A percentile compares a stretch with the other conserved stretches of the same genome.
These are phyloP conservation scores for Naja naja DNA, from an alignment of 2,113 vertebrate species.

Conservation along the genomic window DNA sequence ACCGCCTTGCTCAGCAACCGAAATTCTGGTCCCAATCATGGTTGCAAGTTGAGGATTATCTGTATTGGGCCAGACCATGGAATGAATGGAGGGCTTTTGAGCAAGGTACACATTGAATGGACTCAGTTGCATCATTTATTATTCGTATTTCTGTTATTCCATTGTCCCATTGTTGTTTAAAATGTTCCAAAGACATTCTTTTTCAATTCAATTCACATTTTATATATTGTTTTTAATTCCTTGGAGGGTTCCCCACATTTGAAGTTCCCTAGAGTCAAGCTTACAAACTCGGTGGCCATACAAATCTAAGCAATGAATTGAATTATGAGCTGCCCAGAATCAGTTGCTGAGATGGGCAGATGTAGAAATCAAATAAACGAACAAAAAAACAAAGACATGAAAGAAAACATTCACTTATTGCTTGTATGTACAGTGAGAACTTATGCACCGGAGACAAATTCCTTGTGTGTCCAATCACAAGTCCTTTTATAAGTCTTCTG, in stretches of 20 bases:
- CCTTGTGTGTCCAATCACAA: too few species aligned
- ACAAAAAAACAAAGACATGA: not conserved
- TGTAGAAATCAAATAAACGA: not conserved
- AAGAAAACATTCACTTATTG: not conserved
- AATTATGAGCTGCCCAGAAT: not conserved
- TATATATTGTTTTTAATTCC: not conserved
- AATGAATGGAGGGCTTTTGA: not conserved
- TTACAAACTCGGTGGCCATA: not conserved
- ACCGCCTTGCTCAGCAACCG: too few species aligned
- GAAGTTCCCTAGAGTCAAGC: not conserved
- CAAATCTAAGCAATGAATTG: not conserved
- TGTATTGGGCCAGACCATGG: not conserved
- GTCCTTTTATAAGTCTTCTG: too few species aligned
- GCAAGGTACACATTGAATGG: not conserved
- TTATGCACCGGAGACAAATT: too few species aligned
- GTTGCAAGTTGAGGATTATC: not conserved
- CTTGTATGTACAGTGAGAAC: too few species aligned
- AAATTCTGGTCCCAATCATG: not conserved
- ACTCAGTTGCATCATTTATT: not conserved
- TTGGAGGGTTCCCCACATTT: not conserved
- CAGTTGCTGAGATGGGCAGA: not conserved
- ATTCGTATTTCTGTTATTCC: not conserved
- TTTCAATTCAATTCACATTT: not conserved
- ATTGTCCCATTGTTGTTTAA: not conserved
- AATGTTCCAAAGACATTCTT: not conserved